These are phyloP conservation scores for Gadopsis bispinosus DNA, from an alignment of 2,797 vertebrate genomes.

Conservation along the genomic window DNA sequence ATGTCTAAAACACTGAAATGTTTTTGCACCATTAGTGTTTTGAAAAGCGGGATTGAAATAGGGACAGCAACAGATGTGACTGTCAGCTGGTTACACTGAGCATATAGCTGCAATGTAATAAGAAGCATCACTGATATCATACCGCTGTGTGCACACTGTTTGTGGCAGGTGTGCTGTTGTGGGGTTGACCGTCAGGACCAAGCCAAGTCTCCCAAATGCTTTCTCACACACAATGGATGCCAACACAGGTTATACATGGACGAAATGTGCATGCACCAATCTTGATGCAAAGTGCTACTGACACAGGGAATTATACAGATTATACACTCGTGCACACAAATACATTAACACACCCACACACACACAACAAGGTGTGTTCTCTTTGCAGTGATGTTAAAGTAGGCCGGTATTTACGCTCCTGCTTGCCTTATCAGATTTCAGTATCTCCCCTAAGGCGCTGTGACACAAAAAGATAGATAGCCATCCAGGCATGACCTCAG, in stretches of 20 bases:
- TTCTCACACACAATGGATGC: constrained; percentile 5
- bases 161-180: constrained; percentile 43
- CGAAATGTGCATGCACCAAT: constrained; percentile 2
- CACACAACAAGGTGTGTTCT: constrained; percentile 63
- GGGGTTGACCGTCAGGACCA: constrained; percentile 33
- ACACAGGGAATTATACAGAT: constrained; percentile 35
- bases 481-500: constrained; percentile 83
- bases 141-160: constrained; percentile 21
- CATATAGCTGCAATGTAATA: constrained; percentile 10
- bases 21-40: not conserved
- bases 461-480: constrained; percentile 84
- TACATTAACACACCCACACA: not conserved
- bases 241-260: constrained; percentile 6
- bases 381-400: constrained; percentile 75
- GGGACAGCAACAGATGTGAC: constrained; percentile 12
- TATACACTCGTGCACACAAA: not conserved
- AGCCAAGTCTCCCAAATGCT: constrained; percentile 26
- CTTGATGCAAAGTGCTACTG: constrained; percentile 37
- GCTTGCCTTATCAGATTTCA: constrained; percentile 85
- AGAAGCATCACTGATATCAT: not conserved
- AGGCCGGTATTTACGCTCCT: constrained; percentile 81
- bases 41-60: not conserved
- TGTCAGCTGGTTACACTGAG: constrained; percentile 14
- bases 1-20: not conserved
- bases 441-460: constrained; percentile 75